A percentile compares a stretch with the other conserved stretches of the same genome.
Conservation (phyloP, 2,797 vertebrate genomes). For the Iguana delicatissima region DNA sequence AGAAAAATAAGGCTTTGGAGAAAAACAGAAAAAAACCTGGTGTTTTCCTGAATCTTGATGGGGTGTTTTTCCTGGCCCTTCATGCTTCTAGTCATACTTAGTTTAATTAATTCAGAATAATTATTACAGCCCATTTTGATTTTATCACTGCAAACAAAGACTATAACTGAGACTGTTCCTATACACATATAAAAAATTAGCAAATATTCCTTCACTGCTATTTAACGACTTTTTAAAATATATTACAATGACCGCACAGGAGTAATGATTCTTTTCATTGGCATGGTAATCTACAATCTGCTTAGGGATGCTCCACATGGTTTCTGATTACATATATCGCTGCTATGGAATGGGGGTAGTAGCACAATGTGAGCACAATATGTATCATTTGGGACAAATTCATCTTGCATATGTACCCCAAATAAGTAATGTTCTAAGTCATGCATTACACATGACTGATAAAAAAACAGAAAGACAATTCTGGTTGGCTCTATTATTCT, state of each 20-base stretch:
- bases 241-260: no score
- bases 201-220: no score
- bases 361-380: background rate
- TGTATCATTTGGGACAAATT: background rate
- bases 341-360: background rate
- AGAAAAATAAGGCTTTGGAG: no score
- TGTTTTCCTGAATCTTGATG: no score
- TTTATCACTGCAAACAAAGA: background rate
- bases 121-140: background rate
- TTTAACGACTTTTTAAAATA: no score
- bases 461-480: background rate
- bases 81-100: background rate
- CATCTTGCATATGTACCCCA: background rate
- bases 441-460: background rate
- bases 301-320: background rate
- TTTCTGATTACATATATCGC: background rate
- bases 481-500: background rate
- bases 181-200: background rate
- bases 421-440: background rate
- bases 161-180: background rate
- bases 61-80: no score
- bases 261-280: background rate
- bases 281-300: background rate
- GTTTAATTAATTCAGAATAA: constrained; percentile 8
- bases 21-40: no score